A percentile compares a stretch with the other conserved stretches of the same genome.
phyloP scores from a whole-genome alignment of 2,888 invertebrate genomes.

The Stenodera caucasica region DNA sequence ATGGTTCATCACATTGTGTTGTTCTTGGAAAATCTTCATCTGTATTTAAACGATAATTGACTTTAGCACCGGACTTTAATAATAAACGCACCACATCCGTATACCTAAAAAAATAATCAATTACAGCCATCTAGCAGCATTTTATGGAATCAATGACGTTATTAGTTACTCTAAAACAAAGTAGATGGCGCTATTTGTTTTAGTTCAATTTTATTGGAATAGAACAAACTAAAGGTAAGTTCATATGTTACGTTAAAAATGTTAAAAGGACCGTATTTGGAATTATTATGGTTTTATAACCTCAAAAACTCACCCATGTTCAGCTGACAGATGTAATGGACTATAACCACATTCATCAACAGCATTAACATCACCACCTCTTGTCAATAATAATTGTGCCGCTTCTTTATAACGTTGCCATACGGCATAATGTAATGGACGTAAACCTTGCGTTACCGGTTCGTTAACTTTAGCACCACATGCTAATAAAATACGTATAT shows the following conservation, averaged over 20 bases:
- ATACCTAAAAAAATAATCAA: constrained; percentile 57
- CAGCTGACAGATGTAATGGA: constrained; percentile 86
- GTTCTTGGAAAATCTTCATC: constrained; percentile 72
- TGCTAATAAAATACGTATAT: constrained; percentile 80
- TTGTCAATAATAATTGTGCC: constrained; percentile 74
- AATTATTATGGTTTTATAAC: too few species aligned
- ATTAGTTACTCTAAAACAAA: too few species aligned
- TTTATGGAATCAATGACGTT: too few species aligned
- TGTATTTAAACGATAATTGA: constrained; percentile 76
- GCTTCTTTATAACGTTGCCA: constrained; percentile 84
- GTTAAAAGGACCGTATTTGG: too few species aligned
- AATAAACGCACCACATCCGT: constrained; percentile 71
- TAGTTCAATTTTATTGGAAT: too few species aligned
- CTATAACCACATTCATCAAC: constrained; percentile 90
- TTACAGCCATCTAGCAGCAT: too few species aligned
- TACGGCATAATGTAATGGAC: constrained; percentile 90
- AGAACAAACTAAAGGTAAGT: too few species aligned
- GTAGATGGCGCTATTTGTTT: too few species aligned
- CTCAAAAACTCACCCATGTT: constrained; percentile 67
- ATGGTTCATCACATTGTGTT: constrained; percentile 80
- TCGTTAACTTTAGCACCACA: constrained; percentile 84
- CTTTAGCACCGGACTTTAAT: constrained; percentile 75
- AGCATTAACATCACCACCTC: constrained; percentile 81
- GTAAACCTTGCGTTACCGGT: constrained; percentile 81
- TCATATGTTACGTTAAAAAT: too few species aligned